Conservation (phyloP, 2,113 vertebrate species). For the Formicarius rufipectus region DNA sequence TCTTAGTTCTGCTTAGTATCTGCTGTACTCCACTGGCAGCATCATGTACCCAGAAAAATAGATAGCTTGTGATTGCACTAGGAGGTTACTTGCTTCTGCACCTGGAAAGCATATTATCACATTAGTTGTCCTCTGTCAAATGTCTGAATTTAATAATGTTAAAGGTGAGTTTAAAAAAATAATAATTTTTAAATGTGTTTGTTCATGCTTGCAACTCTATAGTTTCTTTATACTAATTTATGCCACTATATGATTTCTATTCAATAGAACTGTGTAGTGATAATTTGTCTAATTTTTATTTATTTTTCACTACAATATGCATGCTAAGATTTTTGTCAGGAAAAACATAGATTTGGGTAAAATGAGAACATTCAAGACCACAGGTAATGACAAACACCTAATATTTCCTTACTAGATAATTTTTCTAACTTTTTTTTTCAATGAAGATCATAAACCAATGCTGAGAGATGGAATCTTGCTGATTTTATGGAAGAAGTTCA, state of each 20-base stretch:
- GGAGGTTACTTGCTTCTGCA: not conserved
- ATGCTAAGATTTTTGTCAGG: not conserved
- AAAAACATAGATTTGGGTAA: not conserved
- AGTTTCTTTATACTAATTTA: not conserved
- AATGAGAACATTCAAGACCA: not conserved
- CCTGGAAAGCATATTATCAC: not conserved
- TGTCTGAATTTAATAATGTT: not conserved
- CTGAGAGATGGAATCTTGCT: not conserved
- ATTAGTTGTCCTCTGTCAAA: not conserved
- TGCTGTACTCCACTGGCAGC: not conserved
- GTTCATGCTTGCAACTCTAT: accelerated
- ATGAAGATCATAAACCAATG: not conserved
- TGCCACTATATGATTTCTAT: not conserved
- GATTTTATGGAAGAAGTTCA: not conserved
- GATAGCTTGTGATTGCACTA: not conserved
- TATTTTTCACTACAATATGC: not conserved
- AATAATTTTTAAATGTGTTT: not conserved
- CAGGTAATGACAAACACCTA: not conserved
- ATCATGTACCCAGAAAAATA: not conserved
- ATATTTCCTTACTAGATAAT: not conserved
- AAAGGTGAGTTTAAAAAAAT: not conserved
- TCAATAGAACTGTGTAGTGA: not conserved
- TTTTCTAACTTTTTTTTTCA: not conserved
- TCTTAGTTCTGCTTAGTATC: not conserved
- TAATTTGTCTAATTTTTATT: not conserved